These are phyloP conservation scores for Glareola pratincola DNA, from an alignment of 2,113 vertebrate species.

Conservation along the genomic window DNA sequence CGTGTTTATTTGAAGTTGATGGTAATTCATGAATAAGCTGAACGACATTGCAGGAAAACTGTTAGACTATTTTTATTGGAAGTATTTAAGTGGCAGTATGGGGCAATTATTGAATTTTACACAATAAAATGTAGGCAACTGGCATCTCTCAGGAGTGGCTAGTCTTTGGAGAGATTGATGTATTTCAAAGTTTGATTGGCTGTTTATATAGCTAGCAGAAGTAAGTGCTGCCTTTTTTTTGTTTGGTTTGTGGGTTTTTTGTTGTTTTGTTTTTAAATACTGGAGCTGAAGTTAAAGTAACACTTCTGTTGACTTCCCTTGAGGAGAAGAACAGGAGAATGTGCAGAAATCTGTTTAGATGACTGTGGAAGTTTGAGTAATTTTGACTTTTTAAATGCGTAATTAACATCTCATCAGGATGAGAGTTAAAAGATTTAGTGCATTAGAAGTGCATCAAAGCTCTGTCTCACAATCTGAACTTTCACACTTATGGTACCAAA, in stretches of 20 bases:
- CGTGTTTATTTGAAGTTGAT: not conserved
- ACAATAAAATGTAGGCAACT: not conserved
- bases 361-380: not conserved
- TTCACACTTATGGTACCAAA: not conserved
- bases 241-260: accelerated
- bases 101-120: not conserved
- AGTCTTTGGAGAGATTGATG: not conserved
- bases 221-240: not conserved
- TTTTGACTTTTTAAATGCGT: not conserved
- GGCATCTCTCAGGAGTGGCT: not conserved
- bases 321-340: not conserved
- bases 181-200: not conserved
- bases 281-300: not conserved
- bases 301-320: not conserved
- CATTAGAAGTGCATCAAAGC: not conserved
- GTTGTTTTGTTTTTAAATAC: not conserved
- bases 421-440: not conserved
- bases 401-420: not conserved
- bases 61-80: not conserved
- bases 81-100: not conserved
- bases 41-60: not conserved
- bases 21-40: not conserved
- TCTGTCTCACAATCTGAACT: not conserved
- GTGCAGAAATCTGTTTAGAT: not conserved
- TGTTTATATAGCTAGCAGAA: not conserved